Base-by-base conservation (phyloP, 53 echinoderm and acorn worm genomes). In the Zoroaster sp. region DNA sequence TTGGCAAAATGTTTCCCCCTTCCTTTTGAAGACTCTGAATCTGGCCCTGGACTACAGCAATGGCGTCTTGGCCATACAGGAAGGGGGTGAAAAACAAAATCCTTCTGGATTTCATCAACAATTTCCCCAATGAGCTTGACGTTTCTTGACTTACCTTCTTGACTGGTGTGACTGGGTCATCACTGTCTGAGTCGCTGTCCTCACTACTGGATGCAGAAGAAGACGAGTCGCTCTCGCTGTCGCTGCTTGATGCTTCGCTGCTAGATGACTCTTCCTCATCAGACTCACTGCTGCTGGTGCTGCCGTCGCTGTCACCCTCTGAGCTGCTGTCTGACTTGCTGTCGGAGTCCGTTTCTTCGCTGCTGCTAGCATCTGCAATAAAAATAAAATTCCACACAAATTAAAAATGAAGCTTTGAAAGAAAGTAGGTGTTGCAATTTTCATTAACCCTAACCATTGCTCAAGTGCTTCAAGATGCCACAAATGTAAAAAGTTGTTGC, bases 121-220 rank as follows among this genome's bases (percentile, higher is more conserved):
- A 66, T 21, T 11, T 11, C 66, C 5, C 14, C 5, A 21, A 5
- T 18, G 10, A 14, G 66, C 23, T 14, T 11, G 5, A 66, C 13
- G 66, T 21, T 66, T 66, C 33, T n/a, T n/a, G n/a, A 35, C 17
- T 40, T 76, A 76, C 44, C 40, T 42, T 76, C 46, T 80, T 66
- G 30, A 91, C 89, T 28, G 93, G 89, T 79, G 89, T 93, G 12
- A 88, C 70, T 65, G 92, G 92, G 28, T 75, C 94, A 7, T 94
- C 92, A 52, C 92, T 91, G 35, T 87, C 87, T n/a, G 96, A 96
- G 30, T 94, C 96, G 55, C 92, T 94, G n/a, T 96, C 91, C 42
- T 91, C 92, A 23, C 88, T 88, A n/a, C 88, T 83, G 1, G 88
- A 88, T 12, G 54, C 81, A 20, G 70, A 78, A 0, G 94, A 94